These are phyloP conservation scores for Apamea crenata DNA, from an alignment of 2,888 invertebrate genomes.

Conservation along the genomic window DNA sequence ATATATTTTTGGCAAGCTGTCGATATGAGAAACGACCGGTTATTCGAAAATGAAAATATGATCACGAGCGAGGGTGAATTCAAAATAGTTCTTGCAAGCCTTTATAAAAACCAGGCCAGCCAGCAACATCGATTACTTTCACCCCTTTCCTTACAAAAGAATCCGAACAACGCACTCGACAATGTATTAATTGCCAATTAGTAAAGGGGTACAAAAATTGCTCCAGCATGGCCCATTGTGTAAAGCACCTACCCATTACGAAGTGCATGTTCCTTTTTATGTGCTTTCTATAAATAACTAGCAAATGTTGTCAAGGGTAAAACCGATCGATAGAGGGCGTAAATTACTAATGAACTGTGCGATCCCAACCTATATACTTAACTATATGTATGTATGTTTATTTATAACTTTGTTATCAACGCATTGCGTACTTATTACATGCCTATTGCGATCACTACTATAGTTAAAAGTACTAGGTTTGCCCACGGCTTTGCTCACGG, in stretches of 20 bases:
- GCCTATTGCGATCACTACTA: neutral
- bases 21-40: neutral
- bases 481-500: neutral
- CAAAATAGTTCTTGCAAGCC: neutral
- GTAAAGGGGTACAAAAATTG: neutral
- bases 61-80: neutral
- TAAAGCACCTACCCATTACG: constrained; percentile 1
- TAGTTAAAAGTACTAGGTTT: neutral
- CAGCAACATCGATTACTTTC: neutral
- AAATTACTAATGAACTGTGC: constrained; percentile 43
- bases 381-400: constrained; percentile 2
- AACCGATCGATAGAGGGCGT: constrained; percentile 48
- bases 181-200: constrained; percentile 30
- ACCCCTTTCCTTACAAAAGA: neutral
- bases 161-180: constrained; percentile 9
- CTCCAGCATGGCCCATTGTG: constrained; percentile 7
- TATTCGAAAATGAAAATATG: neutral
- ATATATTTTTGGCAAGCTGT: too few relatives aligned
- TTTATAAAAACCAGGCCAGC: neutral
- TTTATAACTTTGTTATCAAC: constrained; percentile 38
- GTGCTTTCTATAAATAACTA: constrained; percentile 43
- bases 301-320: constrained; percentile 48
- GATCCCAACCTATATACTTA: constrained; percentile 1
- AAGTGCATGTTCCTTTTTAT: constrained; percentile 3
- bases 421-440: constrained; percentile 22